phyloP scores from a whole-genome alignment of 2,797 vertebrate species.

The Toxotes lorentzi region DNA sequence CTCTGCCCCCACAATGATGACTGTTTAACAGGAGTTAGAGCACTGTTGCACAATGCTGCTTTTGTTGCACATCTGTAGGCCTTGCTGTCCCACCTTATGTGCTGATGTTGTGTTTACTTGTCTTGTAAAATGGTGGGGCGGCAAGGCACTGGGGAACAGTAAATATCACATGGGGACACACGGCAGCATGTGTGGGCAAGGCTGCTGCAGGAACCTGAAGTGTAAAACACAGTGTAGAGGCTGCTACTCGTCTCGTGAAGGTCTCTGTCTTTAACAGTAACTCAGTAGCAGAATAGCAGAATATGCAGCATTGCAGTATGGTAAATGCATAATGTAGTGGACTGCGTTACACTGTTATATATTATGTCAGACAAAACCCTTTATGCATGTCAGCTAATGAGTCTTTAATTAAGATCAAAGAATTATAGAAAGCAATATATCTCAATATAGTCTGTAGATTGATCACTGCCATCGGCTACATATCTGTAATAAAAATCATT shows the following conservation, averaged over 20 bases:
- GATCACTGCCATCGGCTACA: no score
- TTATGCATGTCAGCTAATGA: neutral
- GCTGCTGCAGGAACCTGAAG: conserved; percentile 11
- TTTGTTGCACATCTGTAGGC: conserved; percentile 67
- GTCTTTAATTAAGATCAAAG: neutral
- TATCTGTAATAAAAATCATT: no score
- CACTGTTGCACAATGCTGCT: conserved; percentile 50
- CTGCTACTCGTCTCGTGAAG: neutral
- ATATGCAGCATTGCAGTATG: neutral
- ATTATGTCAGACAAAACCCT: no score
- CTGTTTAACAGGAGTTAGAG: conserved; percentile 21
- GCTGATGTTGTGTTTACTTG: conserved; percentile 70
- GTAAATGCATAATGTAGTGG: neutral
- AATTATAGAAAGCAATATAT: neutral
- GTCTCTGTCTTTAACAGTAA: neutral
- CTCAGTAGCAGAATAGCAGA: neutral
- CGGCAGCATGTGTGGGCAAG: conserved; percentile 39
- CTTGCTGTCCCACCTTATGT: conserved; percentile 34
- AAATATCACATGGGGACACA: conserved; percentile 53
- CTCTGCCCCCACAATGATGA: conserved; percentile 15
- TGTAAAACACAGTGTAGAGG: neutral
- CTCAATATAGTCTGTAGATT: neutral
- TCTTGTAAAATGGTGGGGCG: conserved; percentile 55
- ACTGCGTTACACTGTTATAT: no score
- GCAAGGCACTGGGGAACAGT: conserved; percentile 48